Percentiles rank a stretch among this genome's conserved stretches.
Conservation (phyloP, 2,113 vertebrate genomes). For the Mormyrus iriodes region DNA sequence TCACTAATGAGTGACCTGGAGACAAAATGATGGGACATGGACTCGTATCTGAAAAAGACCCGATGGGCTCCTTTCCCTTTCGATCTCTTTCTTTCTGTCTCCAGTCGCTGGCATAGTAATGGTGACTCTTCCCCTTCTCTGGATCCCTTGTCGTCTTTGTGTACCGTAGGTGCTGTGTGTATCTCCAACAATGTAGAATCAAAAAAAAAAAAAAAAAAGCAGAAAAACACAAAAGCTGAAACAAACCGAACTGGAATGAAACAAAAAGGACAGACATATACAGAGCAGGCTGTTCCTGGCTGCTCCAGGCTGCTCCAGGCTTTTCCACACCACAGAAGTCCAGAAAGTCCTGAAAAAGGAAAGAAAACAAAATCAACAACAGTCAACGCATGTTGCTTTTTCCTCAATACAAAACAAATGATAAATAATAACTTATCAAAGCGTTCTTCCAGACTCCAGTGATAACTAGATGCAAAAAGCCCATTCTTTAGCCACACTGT, state of each 20-base stretch:
- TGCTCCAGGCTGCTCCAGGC: conserved; percentile 52
- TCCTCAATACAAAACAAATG: conserved; percentile 40
- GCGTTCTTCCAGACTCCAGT: conserved; percentile 51
- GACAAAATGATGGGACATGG: background rate
- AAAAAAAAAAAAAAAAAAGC: conserved; percentile 34
- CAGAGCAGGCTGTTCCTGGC: conserved; percentile 44
- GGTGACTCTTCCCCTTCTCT: conserved; percentile 42
- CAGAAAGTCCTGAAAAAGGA: conserved; percentile 51
- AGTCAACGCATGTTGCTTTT: conserved; percentile 48
- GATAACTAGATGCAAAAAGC: conserved; percentile 42
- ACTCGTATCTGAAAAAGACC: background rate
- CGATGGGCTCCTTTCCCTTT: background rate
- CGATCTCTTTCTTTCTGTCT: conserved; percentile 35
- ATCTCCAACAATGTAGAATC: conserved; percentile 46
- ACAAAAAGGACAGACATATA: conserved; percentile 42
- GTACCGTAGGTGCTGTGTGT: conserved; percentile 67
- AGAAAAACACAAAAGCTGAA: conserved; percentile 19
- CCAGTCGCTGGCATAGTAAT: conserved; percentile 54
- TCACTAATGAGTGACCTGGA: background rate
- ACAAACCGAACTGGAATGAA: conserved; percentile 43
- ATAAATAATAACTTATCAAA: conserved; percentile 46
- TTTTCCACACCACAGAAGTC: conserved; percentile 44
- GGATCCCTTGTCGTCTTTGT: conserved; percentile 47
- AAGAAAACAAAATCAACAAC: conserved; percentile 10
- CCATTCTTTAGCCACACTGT: conserved; percentile 31